A percentile compares a stretch with the other conserved stretches of the same genome.
Evolutionary conservation across 2,797 vertebrate species (phyloP).

Genomic region (Hydrolagus colliei): DNA sequence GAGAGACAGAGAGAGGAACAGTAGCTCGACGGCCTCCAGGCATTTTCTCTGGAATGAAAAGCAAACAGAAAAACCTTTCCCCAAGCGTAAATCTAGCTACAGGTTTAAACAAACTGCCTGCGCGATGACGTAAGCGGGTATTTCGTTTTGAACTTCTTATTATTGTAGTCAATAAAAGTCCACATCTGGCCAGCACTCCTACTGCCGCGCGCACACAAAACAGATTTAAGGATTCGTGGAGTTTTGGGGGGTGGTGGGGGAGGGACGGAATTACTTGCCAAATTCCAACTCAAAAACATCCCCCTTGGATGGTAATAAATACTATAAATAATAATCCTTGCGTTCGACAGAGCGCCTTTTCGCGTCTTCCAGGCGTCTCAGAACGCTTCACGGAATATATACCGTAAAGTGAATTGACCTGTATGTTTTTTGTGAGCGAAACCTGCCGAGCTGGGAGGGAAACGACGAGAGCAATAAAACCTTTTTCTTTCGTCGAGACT

Average conservation of each 20-base stretch:
- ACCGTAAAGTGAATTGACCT: background rate
- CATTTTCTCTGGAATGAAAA: conserved; percentile 9
- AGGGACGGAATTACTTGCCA: background rate
- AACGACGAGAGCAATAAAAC: too few species aligned
- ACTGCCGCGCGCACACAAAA: background rate
- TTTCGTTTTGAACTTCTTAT: background rate
- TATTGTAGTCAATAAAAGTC: background rate
- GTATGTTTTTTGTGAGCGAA: too few species aligned
- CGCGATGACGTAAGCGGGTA: too few species aligned
- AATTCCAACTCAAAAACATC: conserved; percentile 2
- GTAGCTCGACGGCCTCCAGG: background rate
- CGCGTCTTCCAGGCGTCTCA: too few species aligned
- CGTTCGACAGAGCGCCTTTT: too few species aligned
- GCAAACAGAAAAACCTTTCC: background rate
- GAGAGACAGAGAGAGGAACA: background rate
- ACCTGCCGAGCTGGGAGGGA: too few species aligned
- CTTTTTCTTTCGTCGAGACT: too few species aligned
- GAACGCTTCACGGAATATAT: background rate
- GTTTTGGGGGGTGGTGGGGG: background rate
- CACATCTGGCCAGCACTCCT: background rate
- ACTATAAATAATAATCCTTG: too few species aligned
- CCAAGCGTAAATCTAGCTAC: background rate
- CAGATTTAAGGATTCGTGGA: background rate
- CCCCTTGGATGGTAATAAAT: too few species aligned
- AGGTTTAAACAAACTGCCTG: background rate